phyloP scores from a whole-genome alignment of 2,797 vertebrate genomes.

The Sebastes minor region DNA sequence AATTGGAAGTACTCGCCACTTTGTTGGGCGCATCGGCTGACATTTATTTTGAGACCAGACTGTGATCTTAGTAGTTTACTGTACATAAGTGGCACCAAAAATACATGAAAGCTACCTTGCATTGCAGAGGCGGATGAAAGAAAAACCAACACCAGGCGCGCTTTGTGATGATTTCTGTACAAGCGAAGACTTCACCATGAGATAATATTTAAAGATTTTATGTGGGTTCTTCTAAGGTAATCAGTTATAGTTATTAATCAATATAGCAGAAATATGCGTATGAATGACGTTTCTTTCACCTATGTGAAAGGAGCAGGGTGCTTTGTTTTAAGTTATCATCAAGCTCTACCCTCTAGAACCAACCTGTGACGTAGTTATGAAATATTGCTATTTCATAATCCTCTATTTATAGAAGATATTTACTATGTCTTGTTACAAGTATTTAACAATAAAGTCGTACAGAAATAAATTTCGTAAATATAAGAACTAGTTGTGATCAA shows the following conservation, averaged over 20 bases:
- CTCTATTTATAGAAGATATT: too few relatives aligned
- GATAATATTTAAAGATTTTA: background rate
- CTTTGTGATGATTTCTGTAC: background rate
- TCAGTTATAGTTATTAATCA: background rate
- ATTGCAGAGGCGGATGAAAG: background rate
- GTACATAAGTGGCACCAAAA: slow-evolving; percentile 20
- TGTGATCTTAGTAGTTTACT: slow-evolving; percentile 40
- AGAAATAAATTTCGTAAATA: background rate
- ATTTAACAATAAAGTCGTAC: background rate
- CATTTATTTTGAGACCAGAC: slow-evolving; percentile 49
- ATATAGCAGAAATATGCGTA: background rate
- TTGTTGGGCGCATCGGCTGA: slow-evolving; percentile 8
- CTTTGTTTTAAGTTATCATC: background rate
- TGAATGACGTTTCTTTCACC: background rate
- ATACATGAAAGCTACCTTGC: slow-evolving; percentile 28
- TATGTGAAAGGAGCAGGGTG: background rate
- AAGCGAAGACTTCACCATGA: background rate
- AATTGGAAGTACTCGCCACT: slow-evolving; percentile 25
- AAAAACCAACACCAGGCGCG: background rate
- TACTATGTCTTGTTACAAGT: background rate
- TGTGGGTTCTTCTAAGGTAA: background rate
- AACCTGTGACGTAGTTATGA: too few relatives aligned
- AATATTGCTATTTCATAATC: too few relatives aligned
- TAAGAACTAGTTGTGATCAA: background rate
- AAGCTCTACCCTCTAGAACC: too few relatives aligned